Evolutionary conservation across 2,113 vertebrate species (phyloP).

Genomic region (Upupa epops): DNA sequence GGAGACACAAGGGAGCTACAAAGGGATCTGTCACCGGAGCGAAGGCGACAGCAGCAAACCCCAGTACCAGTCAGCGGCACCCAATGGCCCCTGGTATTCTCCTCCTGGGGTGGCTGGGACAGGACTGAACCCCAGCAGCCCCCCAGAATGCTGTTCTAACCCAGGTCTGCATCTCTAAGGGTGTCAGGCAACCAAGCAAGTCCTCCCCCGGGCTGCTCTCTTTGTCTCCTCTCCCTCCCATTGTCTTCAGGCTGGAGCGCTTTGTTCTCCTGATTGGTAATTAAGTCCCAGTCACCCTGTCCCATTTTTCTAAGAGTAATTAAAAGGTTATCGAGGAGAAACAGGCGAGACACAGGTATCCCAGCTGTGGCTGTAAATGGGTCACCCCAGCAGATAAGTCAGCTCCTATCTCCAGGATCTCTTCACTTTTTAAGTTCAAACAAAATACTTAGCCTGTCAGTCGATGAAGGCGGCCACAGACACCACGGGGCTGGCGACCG

Average conservation of each 20-base stretch:
- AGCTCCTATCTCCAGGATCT: not conserved
- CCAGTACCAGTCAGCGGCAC: fast-evolving
- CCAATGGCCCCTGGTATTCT: too few relatives aligned
- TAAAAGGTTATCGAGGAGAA: constrained; percentile 42
- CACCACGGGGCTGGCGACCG: not conserved
- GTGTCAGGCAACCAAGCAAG: fast-evolving
- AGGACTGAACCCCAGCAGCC: not conserved
- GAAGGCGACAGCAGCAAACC: not conserved
- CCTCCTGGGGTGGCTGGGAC: not conserved
- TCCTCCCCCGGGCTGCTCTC: not conserved
- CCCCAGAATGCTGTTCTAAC: fast-evolving
- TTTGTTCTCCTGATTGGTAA: not conserved
- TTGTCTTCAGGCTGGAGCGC: not conserved
- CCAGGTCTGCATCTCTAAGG: not conserved
- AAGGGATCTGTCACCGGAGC: not conserved
- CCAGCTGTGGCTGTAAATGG: not conserved
- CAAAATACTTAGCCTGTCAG: not conserved
- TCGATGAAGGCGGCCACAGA: not conserved
- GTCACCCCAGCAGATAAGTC: not conserved
- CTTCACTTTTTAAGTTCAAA: not conserved
- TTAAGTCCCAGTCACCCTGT: not conserved
- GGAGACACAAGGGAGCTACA: not conserved
- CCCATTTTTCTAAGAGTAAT: not conserved
- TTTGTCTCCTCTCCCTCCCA: not conserved
- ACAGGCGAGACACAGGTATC: not conserved